A percentile compares a stretch with the other conserved stretches of the same genome.
phyloP scores from a whole-genome alignment of 2,113 vertebrate species.

The Pteruthius melanotis region DNA sequence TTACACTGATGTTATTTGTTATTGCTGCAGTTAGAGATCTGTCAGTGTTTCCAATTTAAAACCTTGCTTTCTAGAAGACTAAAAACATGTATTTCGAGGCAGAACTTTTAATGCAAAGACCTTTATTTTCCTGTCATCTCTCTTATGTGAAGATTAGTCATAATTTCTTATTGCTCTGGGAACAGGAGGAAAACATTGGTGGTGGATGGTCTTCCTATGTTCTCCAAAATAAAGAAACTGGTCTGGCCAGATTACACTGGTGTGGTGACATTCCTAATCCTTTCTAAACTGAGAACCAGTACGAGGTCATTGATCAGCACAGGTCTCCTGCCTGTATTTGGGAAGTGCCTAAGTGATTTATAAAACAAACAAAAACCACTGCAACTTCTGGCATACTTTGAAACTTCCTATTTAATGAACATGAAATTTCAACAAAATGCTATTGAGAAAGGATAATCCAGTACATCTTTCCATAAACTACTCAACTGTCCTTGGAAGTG shows the following conservation, averaged over 20 bases:
- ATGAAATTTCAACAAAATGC: neutral
- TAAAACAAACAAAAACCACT: neutral
- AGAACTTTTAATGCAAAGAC: neutral
- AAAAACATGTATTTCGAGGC: neutral
- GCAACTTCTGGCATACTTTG: neutral
- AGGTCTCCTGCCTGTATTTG: neutral
- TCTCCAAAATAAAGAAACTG: neutral
- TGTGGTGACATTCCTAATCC: neutral
- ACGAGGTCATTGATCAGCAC: neutral
- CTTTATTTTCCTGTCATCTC: neutral
- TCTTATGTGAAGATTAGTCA: neutral
- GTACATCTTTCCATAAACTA: neutral
- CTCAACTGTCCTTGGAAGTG: neutral
- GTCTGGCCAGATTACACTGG: neutral
- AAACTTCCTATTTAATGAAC: neutral
- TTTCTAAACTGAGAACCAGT: neutral
- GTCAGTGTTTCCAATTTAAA: slow-evolving; percentile 2
- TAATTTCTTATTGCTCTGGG: neutral
- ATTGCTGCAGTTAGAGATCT: slow-evolving; percentile 6
- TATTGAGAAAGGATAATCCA: neutral
- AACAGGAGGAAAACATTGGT: neutral
- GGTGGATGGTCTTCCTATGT: neutral
- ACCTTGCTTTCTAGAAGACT: neutral
- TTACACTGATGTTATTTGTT: neutral
- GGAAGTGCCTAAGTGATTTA: neutral